Percentiles rank a stretch among this genome's conserved stretches.
phyloP scores from a whole-genome alignment of 2,797 vertebrate species.

The Gymnoscopelus braueri region DNA sequence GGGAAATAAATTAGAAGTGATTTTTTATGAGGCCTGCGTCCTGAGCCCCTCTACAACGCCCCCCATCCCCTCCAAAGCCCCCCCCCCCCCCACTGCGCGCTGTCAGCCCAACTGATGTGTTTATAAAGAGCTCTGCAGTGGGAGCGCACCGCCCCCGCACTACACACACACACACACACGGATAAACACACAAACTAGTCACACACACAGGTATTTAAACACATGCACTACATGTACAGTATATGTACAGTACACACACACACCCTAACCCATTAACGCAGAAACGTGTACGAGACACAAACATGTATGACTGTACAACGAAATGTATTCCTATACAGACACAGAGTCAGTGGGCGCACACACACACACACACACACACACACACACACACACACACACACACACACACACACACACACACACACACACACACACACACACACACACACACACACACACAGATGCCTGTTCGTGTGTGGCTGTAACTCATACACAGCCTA shows the following conservation, averaged over 20 bases:
- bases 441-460: constrained; percentile 17
- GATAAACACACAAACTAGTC: constrained; percentile 14
- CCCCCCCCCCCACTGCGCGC: constrained; percentile 76
- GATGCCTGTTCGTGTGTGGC: constrained; percentile 23
- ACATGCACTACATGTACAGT: no score
- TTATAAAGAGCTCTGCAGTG: constrained; percentile 89
- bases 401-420: constrained; percentile 11
- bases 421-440: constrained; percentile 1
- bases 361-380: constrained; percentile 46
- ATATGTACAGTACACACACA: no score
- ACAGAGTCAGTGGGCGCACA: neutral
- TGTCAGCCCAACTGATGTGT: constrained; percentile 97
- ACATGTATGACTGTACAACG: no score
- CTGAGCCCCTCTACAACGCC: constrained; percentile 87
- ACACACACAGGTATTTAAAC: constrained; percentile 7
- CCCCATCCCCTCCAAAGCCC: constrained; percentile 72
- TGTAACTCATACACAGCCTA: neutral
- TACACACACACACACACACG: constrained; percentile 42
- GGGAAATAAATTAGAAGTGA: constrained; percentile 99
- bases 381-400: constrained; percentile 23
- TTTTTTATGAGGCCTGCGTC: constrained; percentile 93
- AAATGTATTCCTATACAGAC: no score
- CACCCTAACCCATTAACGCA: no score
- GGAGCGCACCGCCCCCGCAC: constrained; percentile 52
- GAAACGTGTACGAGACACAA: no score